Evolutionary conservation across 2,113 vertebrate genomes (phyloP).

Genomic region (Nothobranchius furzeri): DNA sequence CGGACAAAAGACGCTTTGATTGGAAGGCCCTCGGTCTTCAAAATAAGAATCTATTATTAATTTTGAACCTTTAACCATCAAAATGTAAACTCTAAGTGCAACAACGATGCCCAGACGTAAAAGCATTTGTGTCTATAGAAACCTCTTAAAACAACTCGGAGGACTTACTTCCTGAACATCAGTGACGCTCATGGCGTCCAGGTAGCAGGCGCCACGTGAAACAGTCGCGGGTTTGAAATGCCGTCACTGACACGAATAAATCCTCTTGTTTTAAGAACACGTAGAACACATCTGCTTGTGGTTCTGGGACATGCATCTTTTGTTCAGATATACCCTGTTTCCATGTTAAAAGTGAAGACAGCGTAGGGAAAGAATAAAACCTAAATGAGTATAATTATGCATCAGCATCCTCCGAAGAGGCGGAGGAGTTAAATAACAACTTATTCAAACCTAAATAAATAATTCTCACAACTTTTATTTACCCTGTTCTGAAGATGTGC

Average conservation of each 20-base stretch:
- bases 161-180: slow-evolving; percentile 30
- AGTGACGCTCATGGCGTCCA: slow-evolving; percentile 3
- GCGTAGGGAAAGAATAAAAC: slow-evolving; percentile 69
- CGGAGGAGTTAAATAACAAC: slow-evolving; percentile 33
- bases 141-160: slow-evolving; percentile 48
- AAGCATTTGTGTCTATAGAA: slow-evolving; percentile 75
- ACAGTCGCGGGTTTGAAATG: neutral
- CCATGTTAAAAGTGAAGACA: slow-evolving; percentile 92
- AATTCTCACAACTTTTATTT: slow-evolving; percentile 74
- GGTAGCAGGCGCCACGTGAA: neutral
- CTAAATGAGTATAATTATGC: slow-evolving; percentile 74
- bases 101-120: slow-evolving; percentile 89
- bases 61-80: slow-evolving; percentile 88
- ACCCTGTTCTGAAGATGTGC: slow-evolving; percentile 80
- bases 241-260: slow-evolving; percentile 25
- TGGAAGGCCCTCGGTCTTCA: slow-evolving; percentile 84
- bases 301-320: slow-evolving; percentile 87
- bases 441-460: slow-evolving; percentile 70
- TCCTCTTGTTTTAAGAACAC: slow-evolving; percentile 44
- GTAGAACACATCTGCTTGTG: slow-evolving; percentile 66
- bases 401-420: slow-evolving; percentile 61
- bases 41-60: slow-evolving; percentile 84
- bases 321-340: slow-evolving; percentile 99
- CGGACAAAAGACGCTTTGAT: slow-evolving; percentile 86
- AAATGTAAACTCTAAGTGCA: slow-evolving; percentile 99